Base-by-base conservation (phyloP, 2,797 vertebrate genomes). In the Atherinosoma microstoma region DNA sequence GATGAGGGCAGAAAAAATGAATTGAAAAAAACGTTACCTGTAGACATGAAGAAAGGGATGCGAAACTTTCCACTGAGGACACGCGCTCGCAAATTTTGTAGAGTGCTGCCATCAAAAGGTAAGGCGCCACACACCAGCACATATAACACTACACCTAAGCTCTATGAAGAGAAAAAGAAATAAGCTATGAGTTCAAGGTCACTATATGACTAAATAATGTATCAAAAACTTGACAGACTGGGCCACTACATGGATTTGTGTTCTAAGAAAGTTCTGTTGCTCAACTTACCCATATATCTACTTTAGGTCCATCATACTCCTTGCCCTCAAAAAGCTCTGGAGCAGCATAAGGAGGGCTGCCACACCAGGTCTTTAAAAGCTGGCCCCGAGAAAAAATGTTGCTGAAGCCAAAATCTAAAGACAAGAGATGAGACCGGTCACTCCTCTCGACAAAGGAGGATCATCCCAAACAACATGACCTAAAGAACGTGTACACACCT, bases 41-140 rank as follows among this genome's bases (percentile, higher is more conserved):
- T 99, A 91, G 98, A 98, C 98, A 99, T 99, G 91, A 99, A 99
- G 88, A 99, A 99, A 0, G 98, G 98, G 80, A 99, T 99, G 80
- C 98, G 97, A 79, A 99, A 99, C 78, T 99, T 99, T 15, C 98
- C 98, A 16, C 98, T 99, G 80, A 99, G 93, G 78, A 99, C 98
- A 11, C 98, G 94, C 0, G 98, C 97, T 6, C 98, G 95, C 87
- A 99, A 94, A 84, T 99, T 99, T 94, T 99, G 98, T 87, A 99
- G 93, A 27, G 98, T 99, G 93, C 98, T 99, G 89, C 98, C 98
- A 1, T 99, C 98, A 4, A 99, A 99, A 0, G 98, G 98, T 85
- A 99, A 93, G 18, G 98, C 98, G 0, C 98, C 98, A 0, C 98
- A 99, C 53, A 99, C 98, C 79, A 99, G 94, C 74, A 99, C 98